These are phyloP conservation scores for Maniola jurtina DNA, from an alignment of 1,140 invertebrate species.

Conservation along the genomic window DNA sequence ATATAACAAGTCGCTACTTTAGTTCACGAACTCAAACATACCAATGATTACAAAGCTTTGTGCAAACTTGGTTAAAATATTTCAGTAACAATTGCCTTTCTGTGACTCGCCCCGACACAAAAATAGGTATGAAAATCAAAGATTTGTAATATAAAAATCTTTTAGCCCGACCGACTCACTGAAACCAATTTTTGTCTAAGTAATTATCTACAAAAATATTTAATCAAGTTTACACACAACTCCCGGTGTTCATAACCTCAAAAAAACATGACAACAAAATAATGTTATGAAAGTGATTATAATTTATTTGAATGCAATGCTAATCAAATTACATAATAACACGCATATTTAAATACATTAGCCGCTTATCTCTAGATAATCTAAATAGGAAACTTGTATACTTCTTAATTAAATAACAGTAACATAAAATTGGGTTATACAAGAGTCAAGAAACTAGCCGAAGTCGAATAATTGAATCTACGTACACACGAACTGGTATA, in stretches of 20 bases:
- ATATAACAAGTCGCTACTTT: too few species aligned
- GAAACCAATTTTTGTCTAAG: too few species aligned
- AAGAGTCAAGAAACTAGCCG: constrained; percentile 11
- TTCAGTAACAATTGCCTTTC: too few species aligned
- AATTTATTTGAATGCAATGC: not conserved
- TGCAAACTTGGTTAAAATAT: too few species aligned
- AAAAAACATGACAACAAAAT: constrained; percentile 4
- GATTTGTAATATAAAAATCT: too few species aligned
- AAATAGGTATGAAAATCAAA: too few species aligned
- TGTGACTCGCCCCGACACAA: too few species aligned
- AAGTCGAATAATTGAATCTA: constrained; percentile 17
- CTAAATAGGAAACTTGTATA: constrained; percentile 20
- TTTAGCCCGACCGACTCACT: too few species aligned
- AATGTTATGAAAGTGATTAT: constrained; percentile 1
- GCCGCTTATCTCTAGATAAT: constrained; percentile 17
- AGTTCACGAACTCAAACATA: too few species aligned
- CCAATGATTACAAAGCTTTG: too few species aligned
- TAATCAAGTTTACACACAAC: not conserved
- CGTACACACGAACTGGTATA: constrained; percentile 14
- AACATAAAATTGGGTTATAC: constrained; percentile 20
- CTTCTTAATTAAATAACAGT: constrained; percentile 27
- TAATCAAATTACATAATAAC: constrained; percentile 19
- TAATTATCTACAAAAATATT: not conserved
- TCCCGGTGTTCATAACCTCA: not conserved
- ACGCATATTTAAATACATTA: constrained; percentile 12